Conservation (phyloP, 2,888 invertebrate species). For the Yponomeuta malinellus region DNA sequence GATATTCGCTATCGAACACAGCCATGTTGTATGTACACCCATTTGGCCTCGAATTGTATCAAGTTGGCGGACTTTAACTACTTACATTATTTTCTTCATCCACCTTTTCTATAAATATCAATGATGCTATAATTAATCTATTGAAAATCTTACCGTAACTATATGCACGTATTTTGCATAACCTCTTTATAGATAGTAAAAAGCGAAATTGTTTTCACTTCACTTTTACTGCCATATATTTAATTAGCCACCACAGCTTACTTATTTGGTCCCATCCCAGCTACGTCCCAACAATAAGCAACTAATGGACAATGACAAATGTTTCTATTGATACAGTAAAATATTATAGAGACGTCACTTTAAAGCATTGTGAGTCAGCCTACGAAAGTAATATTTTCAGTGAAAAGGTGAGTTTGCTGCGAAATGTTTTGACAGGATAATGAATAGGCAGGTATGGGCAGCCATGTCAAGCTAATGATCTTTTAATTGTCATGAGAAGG, state of each 20-base stretch:
- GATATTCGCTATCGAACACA: background rate
- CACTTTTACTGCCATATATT: too few relatives aligned
- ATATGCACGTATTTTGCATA: too few relatives aligned
- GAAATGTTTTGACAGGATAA: slow-evolving; percentile 75
- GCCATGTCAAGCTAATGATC: slow-evolving; percentile 57
- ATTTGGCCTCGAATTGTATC: background rate
- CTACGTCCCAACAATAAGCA: slow-evolving; percentile 47
- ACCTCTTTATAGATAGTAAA: too few relatives aligned
- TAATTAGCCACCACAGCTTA: background rate
- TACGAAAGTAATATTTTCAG: slow-evolving; percentile 40
- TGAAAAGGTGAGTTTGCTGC: slow-evolving; percentile 37
- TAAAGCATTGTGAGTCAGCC: slow-evolving; percentile 47
- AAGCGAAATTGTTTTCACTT: too few relatives aligned
- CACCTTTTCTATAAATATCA: too few relatives aligned
- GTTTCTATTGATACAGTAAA: slow-evolving; percentile 50
- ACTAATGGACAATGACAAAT: slow-evolving; percentile 74
- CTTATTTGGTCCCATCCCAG: background rate
- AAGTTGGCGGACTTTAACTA: background rate
- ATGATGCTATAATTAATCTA: too few relatives aligned
- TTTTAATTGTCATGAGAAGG: slow-evolving; percentile 45
- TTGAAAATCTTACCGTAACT: too few relatives aligned
- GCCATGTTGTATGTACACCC: background rate
- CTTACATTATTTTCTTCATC: too few relatives aligned
- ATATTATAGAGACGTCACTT: slow-evolving; percentile 65
- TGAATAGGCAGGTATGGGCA: slow-evolving; percentile 56